These are phyloP conservation scores for Synergus laeviventris DNA, from an alignment of 2,888 invertebrate species.

Conservation along the genomic window DNA sequence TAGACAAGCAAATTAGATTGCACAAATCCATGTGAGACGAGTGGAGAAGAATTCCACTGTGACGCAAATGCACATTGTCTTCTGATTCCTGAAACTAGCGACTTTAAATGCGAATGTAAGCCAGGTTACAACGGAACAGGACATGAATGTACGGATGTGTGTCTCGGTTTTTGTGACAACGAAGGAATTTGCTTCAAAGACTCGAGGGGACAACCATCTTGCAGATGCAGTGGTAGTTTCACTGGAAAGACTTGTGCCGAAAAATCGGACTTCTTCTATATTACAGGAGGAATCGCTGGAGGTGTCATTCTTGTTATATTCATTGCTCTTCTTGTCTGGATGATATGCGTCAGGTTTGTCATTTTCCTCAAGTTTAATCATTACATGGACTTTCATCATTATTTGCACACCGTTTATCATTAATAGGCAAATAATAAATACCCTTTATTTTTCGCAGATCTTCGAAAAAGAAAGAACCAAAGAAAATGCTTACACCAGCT, in stretches of 20 bases:
- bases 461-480: slow-evolving; percentile 92
- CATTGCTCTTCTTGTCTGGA: slow-evolving; percentile 95
- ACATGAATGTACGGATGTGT: slow-evolving; percentile 88
- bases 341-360: slow-evolving; percentile 92
- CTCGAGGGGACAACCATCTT: slow-evolving; percentile 88
- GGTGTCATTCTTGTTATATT: slow-evolving; percentile 96
- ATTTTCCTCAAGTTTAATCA: not conserved
- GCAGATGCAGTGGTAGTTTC: slow-evolving; percentile 94
- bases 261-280: slow-evolving; percentile 96
- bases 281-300: slow-evolving; percentile 95
- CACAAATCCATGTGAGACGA: slow-evolving; percentile 93
- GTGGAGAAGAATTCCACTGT: slow-evolving; percentile 89
- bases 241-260: slow-evolving; percentile 92
- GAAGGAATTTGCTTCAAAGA: slow-evolving; percentile 93
- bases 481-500: slow-evolving; percentile 92
- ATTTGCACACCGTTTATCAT: not conserved
- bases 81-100: slow-evolving; percentile 87
- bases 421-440: slow-evolving; percentile 10
- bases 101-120: slow-evolving; percentile 94
- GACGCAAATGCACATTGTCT: slow-evolving; percentile 92
- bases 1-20: slow-evolving; percentile 89
- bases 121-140: slow-evolving; percentile 95
- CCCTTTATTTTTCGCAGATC: slow-evolving; percentile 78
- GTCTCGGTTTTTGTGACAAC: slow-evolving; percentile 91
- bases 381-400: not conserved